Evolutionary conservation across 2,797 vertebrate genomes (phyloP).

Genomic region (Halcyon badia): DNA sequence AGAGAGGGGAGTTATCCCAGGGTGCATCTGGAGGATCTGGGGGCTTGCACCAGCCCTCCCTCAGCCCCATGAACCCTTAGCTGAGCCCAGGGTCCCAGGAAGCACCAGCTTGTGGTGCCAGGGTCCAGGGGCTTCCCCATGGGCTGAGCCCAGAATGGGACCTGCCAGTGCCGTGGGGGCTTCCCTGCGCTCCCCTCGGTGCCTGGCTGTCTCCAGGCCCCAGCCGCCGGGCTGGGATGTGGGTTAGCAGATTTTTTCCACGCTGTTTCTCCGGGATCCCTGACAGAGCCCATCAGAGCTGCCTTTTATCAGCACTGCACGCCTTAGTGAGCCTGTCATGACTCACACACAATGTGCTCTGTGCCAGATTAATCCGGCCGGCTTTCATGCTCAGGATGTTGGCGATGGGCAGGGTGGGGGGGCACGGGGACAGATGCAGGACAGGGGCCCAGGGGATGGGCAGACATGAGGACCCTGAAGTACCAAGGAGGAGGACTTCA

Average conservation of each 20-base stretch:
- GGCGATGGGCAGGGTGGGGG: background rate
- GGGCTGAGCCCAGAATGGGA: background rate
- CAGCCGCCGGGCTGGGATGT: conserved; percentile 44
- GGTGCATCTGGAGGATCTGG: background rate
- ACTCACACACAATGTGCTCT: conserved; percentile 88
- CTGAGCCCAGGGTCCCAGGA: background rate
- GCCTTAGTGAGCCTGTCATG: conserved; percentile 91
- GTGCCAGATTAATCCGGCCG: conserved; percentile 84
- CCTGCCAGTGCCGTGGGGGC: fast-evolving
- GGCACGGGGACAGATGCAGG: background rate
- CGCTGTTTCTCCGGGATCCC: conserved; percentile 68
- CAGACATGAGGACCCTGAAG: background rate
- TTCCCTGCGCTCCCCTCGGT: background rate
- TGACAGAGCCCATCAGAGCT: conserved; percentile 85
- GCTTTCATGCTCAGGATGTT: conserved; percentile 81
- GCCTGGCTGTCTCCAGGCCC: conserved; percentile 39
- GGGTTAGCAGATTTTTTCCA: conserved; percentile 74
- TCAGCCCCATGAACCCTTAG: background rate
- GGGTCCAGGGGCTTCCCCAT: fast-evolving
- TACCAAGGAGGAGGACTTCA: background rate
- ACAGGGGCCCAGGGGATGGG: fast-evolving
- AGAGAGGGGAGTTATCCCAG: background rate
- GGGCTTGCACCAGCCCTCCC: background rate
- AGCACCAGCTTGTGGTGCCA: background rate
- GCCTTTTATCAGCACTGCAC: conserved; percentile 90